Evolutionary conservation across 2,797 vertebrate species (phyloP).

Genomic region (Cyprinella venusta): DNA sequence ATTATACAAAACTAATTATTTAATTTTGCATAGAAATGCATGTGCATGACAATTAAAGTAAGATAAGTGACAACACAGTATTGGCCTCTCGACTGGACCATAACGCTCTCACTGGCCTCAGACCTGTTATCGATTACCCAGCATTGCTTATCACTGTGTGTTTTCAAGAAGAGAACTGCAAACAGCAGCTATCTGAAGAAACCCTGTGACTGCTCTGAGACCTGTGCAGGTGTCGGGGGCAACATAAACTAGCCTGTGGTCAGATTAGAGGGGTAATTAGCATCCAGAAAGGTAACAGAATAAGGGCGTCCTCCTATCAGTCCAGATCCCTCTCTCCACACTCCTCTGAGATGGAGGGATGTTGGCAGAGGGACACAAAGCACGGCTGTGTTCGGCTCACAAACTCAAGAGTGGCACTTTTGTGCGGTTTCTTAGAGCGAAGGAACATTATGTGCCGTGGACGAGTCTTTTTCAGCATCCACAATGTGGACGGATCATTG

Average conservation of each 20-base stretch:
- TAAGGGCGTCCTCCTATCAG: constrained; percentile 33
- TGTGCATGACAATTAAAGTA: not conserved
- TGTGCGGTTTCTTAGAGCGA: constrained; percentile 11
- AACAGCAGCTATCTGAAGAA: constrained; percentile 4
- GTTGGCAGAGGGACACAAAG: constrained; percentile 56
- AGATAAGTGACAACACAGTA: not conserved
- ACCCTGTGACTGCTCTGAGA: not conserved
- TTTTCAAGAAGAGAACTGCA: not conserved
- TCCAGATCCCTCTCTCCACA: constrained; percentile 15
- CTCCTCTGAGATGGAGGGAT: constrained; percentile 39
- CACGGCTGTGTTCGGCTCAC: constrained; percentile 48
- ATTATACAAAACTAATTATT: not conserved
- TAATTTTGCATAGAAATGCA: not conserved
- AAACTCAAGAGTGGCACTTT: constrained; percentile 3
- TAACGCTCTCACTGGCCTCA: constrained; percentile 2
- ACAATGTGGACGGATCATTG: not conserved
- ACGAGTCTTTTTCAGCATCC: not conserved
- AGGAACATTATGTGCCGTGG: constrained; percentile 20
- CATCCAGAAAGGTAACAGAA: constrained; percentile 51
- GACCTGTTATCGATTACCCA: constrained; percentile 19
- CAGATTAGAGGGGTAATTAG: constrained; percentile 36
- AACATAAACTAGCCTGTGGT: not conserved
- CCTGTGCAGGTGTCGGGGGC: constrained; percentile 25
- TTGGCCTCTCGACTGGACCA: not conserved
- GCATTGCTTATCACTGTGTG: not conserved